Evolutionary conservation across 2,113 vertebrate species (phyloP).

Genomic region (Oophaga pumilio): DNA sequence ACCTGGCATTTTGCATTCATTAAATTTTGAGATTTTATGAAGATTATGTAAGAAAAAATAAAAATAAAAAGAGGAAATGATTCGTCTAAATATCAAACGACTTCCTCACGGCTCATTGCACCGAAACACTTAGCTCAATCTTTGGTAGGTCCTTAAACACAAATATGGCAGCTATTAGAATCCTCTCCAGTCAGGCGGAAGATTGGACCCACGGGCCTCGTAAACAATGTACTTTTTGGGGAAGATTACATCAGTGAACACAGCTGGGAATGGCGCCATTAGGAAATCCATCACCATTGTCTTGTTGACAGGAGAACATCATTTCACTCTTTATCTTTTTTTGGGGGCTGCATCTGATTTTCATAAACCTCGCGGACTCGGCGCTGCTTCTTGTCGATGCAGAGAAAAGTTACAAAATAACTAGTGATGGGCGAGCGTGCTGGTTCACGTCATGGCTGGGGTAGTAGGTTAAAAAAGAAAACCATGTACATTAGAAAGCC

Average conservation of each 20-base stretch:
- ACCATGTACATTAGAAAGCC: too few species aligned
- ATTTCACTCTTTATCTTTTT: slow-evolving; percentile 68
- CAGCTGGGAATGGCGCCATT: slow-evolving; percentile 79
- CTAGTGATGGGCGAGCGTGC: too few species aligned
- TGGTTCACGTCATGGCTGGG: too few species aligned
- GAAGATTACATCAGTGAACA: slow-evolving; percentile 83
- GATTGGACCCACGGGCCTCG: slow-evolving; percentile 85
- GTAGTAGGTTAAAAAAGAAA: too few species aligned
- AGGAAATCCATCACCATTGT: slow-evolving; percentile 75
- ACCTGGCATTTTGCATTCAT: slow-evolving; percentile 35
- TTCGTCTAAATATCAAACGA: slow-evolving; percentile 80
- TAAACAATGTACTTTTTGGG: slow-evolving; percentile 82
- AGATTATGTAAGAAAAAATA: slow-evolving; percentile 64
- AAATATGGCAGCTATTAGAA: slow-evolving; percentile 87
- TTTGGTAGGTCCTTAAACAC: slow-evolving; percentile 81
- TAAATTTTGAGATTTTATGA: slow-evolving; percentile 24
- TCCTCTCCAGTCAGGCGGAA: slow-evolving; percentile 85
- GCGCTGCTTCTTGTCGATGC: too few species aligned
- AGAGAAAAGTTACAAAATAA: background rate
- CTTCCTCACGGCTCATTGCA: slow-evolving; percentile 80
- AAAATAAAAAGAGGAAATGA: slow-evolving; percentile 73
- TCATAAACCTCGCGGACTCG: background rate
- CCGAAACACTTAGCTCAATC: slow-evolving; percentile 79
- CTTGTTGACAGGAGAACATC: slow-evolving; percentile 66
- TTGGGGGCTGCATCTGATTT: slow-evolving; percentile 57